These are phyloP conservation scores for Drosophila suzukii DNA, from an alignment of 1,140 invertebrate genomes.

Conservation along the genomic window DNA sequence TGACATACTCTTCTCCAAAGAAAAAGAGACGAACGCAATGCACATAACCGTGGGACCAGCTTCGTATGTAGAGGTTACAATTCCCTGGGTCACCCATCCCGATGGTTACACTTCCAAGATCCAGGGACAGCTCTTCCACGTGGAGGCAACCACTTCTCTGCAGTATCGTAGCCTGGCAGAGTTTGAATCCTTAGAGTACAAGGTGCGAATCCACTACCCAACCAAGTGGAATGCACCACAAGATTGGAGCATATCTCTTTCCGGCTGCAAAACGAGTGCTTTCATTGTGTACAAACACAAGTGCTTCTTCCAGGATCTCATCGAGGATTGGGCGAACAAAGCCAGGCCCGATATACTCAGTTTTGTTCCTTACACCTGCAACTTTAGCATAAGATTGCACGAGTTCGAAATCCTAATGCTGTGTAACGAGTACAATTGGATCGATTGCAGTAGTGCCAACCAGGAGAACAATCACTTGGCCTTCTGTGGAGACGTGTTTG, in stretches of 20 bases:
- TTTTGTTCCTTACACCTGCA: constrained; percentile 99
- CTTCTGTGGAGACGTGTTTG: constrained; percentile 96
- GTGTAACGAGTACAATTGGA: constrained; percentile 99
- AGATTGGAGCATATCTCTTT: constrained; percentile 95
- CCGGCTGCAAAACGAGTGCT: constrained; percentile 96
- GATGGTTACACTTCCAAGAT: constrained; percentile 96
- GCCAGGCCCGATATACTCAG: constrained; percentile 94
- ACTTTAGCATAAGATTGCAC: constrained; percentile 95
- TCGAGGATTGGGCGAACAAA: constrained; percentile 98
- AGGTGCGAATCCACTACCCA: constrained; percentile 92
- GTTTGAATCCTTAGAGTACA: constrained; percentile 97
- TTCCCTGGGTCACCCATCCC: constrained; percentile 95
- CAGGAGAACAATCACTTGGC: constrained; percentile 97
- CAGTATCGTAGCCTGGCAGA: constrained; percentile 95
- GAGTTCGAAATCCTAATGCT: constrained; percentile 98
- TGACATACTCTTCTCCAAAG: constrained; percentile 98
- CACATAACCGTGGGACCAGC: constrained; percentile 97
- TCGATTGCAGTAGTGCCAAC: constrained; percentile 97
- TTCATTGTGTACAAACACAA: constrained; percentile 97
- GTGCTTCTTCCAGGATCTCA: constrained; percentile 96
- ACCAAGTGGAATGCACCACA: constrained; percentile 97
- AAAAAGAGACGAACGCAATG: constrained; percentile 98
- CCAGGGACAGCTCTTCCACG: constrained; percentile 95
- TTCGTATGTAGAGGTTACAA: constrained; percentile 97
- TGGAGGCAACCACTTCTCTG: constrained; percentile 97